Evolutionary conservation across 2,888 invertebrate genomes (phyloP), one percentile per base, ranked within the genome.

Genomic region (Mythimna loreyi): DNA sequence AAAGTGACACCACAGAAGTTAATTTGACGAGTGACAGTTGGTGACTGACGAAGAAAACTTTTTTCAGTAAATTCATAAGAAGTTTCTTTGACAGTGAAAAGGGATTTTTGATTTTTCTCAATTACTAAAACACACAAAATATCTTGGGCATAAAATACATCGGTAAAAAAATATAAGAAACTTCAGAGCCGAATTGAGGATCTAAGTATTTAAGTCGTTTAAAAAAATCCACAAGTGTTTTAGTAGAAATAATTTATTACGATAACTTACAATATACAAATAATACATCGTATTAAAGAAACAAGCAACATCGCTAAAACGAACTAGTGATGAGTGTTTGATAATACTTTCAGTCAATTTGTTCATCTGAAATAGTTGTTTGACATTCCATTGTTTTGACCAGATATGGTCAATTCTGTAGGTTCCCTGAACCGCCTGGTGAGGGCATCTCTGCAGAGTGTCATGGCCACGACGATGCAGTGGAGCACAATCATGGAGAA

Each of bases 401-500:
- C 52, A 19, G 52, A 28, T 52, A 52, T 87, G 45, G 83, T 77
- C 25, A 92, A 60, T 30, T 86, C 86, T 50, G 84, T 81, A 13
- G 85, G 78, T 43, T 87, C 81, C 8, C 86, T 84, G 62, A 63
- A 89, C 21, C 80, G 80, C 40, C 82, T 88, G 21, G 91, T 87
- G n/a, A 92, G 76, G 1, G 81, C 83, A 68, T 94, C 94, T 64
- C 97, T 94, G 25, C 94, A 86, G 19, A 95, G 92, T 33, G 96
- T 94, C 9, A 97, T 81, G 33, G 94, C 89, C 75, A 96, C 97
- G 25, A 97, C 92, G 9, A 97, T 66, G 28, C 96, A 90, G 90
- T 98, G 97, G 33, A 97, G 89, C 45, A 97, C 70, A 21, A 97
- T 88, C 49, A 97, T 92, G 82, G 97, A 96, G 0, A 96, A 78